These are phyloP conservation scores for Masticophis lateralis DNA, from an alignment of 2,797 vertebrate genomes.

Conservation along the genomic window DNA sequence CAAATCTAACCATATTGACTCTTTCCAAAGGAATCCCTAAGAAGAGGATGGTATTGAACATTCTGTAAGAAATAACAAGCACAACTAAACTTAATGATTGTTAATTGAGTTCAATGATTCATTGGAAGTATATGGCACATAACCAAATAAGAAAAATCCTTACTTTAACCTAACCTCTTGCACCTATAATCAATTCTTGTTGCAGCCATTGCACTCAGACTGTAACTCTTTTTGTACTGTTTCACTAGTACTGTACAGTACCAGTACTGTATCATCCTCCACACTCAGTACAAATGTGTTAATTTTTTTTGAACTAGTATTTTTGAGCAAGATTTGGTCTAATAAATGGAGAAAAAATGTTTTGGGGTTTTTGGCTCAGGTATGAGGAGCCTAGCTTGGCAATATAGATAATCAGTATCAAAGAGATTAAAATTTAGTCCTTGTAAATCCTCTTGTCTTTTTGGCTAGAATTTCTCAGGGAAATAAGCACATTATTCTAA, in stretches of 20 bases:
- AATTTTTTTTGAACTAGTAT: slow-evolving; percentile 30
- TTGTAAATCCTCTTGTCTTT: neutral
- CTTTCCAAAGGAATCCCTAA: neutral
- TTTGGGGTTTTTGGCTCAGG: slow-evolving; percentile 31
- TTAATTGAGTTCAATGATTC: neutral
- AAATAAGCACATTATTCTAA: neutral
- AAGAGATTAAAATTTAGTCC: neutral
- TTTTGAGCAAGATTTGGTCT: slow-evolving; percentile 40
- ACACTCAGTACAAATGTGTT: slow-evolving; percentile 19
- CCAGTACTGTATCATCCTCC: neutral
- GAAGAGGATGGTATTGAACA: neutral
- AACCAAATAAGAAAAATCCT: neutral
- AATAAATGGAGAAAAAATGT: slow-evolving; percentile 26
- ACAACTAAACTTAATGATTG: neutral
- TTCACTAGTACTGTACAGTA: neutral
- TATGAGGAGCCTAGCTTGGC: neutral
- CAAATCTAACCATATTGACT: neutral
- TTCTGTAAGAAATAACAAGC: neutral
- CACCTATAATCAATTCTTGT: slow-evolving; percentile 30
- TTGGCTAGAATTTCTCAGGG: neutral
- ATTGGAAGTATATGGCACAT: neutral
- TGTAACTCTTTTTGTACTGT: neutral
- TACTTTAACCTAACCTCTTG: slow-evolving; percentile 20
- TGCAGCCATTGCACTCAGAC: slow-evolving; percentile 22
- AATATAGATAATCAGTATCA: neutral